Evolutionary conservation across 1,140 invertebrate genomes (phyloP).

Genomic region (Solenopsis invicta): DNA sequence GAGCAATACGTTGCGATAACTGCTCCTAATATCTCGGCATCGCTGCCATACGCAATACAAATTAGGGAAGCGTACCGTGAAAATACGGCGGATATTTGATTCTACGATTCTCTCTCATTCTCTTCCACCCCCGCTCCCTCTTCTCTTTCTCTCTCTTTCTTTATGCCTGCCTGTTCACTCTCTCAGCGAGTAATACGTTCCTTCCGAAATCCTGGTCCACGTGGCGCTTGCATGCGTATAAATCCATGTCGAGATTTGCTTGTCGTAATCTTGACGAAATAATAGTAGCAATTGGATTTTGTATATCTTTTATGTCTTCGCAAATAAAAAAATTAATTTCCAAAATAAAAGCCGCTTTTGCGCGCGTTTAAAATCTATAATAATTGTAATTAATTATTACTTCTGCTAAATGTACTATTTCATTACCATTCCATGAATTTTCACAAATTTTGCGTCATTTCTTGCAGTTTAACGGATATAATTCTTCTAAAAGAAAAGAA

Average conservation of each 20-base stretch:
- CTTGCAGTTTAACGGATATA: not conserved
- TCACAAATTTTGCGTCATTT: not conserved
- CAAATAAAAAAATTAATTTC: not conserved
- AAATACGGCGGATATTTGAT: constrained; percentile 77
- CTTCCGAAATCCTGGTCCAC: constrained; percentile 38
- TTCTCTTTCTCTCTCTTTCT: not conserved
- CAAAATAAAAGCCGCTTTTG: not conserved
- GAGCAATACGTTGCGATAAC: constrained; percentile 86
- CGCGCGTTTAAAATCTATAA: not conserved
- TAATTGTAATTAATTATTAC: not conserved
- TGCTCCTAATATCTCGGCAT: constrained; percentile 85
- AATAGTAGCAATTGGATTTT: not conserved
- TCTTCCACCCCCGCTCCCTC: not conserved
- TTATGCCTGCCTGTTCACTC: not conserved
- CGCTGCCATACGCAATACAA: constrained; percentile 83
- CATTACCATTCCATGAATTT: not conserved
- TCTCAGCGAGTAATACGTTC: not conserved
- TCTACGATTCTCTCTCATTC: constrained; percentile 72
- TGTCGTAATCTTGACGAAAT: constrained; percentile 17
- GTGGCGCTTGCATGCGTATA: not conserved
- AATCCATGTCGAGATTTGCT: constrained; percentile 36
- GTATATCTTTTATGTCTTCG: not conserved
- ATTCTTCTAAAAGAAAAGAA: not conserved
- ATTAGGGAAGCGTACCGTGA: constrained; percentile 82
- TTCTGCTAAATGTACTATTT: not conserved